These are phyloP conservation scores for Dromius quadrimaculatus DNA, from an alignment of 2,888 invertebrate species.

Conservation along the genomic window DNA sequence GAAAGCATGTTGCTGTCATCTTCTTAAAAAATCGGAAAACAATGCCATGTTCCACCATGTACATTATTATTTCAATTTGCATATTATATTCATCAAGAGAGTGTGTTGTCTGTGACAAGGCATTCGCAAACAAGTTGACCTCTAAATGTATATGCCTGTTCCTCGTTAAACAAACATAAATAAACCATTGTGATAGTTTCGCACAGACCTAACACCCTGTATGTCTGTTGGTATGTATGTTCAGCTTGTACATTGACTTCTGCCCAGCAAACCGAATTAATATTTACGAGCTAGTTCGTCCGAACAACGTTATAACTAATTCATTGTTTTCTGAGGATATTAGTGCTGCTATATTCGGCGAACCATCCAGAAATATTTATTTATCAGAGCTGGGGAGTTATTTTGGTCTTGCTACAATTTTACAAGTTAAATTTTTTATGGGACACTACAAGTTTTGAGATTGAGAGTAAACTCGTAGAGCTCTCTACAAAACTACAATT, in stretches of 20 bases:
- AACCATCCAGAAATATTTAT: no score
- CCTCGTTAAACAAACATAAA: slow-evolving; percentile 40
- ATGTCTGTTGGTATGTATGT: not conserved
- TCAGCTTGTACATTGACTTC: slow-evolving; percentile 11
- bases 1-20: no score
- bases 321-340: slow-evolving; percentile 31
- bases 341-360: not conserved
- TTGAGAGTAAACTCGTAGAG: no score
- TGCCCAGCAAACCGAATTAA: slow-evolving; percentile 31
- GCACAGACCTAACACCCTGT: not conserved
- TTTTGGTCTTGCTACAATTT: no score
- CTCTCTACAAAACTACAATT: no score
- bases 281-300: slow-evolving; percentile 34
- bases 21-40: no score
- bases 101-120: slow-evolving; percentile 1
- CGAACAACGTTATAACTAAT: slow-evolving; percentile 31
- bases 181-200: slow-evolving; percentile 31
- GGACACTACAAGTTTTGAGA: no score
- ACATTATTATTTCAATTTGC: not conserved
- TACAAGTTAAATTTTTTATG: no score
- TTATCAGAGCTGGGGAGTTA: no score
- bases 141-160: slow-evolving; percentile 35
- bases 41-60: no score
- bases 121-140: slow-evolving; percentile 17
- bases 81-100: slow-evolving; percentile 23